These are phyloP conservation scores for Tylochromis polylepis DNA, from an alignment of 2,113 vertebrate genomes.

Conservation along the genomic window DNA sequence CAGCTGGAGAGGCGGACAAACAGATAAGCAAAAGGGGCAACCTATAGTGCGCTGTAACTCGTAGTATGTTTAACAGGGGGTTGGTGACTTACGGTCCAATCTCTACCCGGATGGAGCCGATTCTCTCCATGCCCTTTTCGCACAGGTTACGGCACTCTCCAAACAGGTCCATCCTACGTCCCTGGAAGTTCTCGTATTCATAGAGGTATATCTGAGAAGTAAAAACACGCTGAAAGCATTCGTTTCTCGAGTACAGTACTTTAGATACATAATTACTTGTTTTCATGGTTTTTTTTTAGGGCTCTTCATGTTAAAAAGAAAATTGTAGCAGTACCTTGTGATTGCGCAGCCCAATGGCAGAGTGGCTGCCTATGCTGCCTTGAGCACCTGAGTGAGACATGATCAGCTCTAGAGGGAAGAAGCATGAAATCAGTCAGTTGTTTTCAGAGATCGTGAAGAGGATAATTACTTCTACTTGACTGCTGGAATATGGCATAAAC, in stretches of 20 bases:
- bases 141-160: constrained; percentile 72
- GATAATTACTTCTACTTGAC: background rate
- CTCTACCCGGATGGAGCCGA: constrained; percentile 78
- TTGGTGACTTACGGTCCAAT: constrained; percentile 74
- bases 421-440: background rate
- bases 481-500: background rate
- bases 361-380: constrained; percentile 78
- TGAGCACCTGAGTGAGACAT: constrained; percentile 81
- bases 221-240: background rate
- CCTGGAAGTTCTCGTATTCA: constrained; percentile 82
- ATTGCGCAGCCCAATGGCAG: constrained; percentile 61
- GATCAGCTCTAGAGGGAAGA: constrained; percentile 47
- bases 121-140: constrained; percentile 72
- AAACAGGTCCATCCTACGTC: constrained; percentile 72
- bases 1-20: constrained; percentile 56
- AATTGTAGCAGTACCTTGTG: constrained; percentile 59
- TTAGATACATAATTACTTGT: background rate
- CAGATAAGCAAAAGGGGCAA: background rate
- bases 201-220: constrained; percentile 73
- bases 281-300: background rate
- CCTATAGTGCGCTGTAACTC: background rate
- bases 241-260: background rate
- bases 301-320: background rate
- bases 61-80: background rate
- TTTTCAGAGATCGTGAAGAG: background rate